phyloP scores from a whole-genome alignment of 2,113 vertebrate genomes.

The Pandion haliaetus region DNA sequence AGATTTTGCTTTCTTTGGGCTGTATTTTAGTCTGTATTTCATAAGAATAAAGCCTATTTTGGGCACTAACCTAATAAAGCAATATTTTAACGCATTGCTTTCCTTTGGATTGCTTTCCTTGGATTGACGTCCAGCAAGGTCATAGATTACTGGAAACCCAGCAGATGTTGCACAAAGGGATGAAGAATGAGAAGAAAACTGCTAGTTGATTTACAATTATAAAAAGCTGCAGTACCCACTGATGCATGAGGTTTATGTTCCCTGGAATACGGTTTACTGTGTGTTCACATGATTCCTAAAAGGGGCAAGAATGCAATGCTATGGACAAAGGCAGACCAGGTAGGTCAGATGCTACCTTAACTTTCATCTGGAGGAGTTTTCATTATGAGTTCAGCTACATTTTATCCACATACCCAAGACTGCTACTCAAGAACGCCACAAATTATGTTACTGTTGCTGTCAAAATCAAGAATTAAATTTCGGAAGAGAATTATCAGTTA shows the following conservation, averaged over 20 bases:
- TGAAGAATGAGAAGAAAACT: conserved; percentile 14
- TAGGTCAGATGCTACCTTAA: background rate
- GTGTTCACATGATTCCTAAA: background rate
- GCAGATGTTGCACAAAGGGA: background rate
- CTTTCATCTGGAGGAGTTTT: background rate
- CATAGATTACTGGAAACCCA: background rate
- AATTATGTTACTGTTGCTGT: background rate
- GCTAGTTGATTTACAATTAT: background rate
- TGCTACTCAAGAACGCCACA: background rate
- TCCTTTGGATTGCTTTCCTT: conserved; percentile 21
- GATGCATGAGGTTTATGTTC: background rate
- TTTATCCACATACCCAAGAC: background rate
- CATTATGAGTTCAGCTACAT: background rate
- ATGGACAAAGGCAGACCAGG: background rate
- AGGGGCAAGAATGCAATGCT: background rate
- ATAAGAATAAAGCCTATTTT: background rate
- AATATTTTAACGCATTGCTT: background rate
- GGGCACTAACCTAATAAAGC: background rate
- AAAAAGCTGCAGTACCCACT: background rate
- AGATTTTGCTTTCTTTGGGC: background rate
- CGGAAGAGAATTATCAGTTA: background rate
- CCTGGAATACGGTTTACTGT: background rate
- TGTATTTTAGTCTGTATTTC: background rate
- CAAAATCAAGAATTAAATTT: background rate
- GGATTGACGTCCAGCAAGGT: background rate